A percentile compares a stretch with the other conserved stretches of the same genome.
Conservation (phyloP, 2,113 vertebrate species). For the Neopipo cinnamomea region DNA sequence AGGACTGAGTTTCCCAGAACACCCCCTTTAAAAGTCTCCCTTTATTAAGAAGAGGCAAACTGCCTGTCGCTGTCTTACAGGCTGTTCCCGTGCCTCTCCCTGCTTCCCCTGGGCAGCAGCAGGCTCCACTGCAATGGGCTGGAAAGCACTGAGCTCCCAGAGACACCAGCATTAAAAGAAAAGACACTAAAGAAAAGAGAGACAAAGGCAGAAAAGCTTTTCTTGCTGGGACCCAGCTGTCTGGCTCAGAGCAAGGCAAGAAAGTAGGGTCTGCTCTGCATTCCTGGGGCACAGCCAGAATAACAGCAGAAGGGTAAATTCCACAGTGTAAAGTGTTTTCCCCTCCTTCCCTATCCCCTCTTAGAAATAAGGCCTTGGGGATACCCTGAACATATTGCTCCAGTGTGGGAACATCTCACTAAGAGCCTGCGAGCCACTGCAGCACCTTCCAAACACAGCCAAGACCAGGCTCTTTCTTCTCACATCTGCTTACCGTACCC, state of each 20-base stretch:
- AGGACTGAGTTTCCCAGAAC: not conserved
- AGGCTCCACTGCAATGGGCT: not conserved
- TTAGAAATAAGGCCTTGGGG: rapidly evolving
- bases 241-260: slow-evolving; percentile 5
- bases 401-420: not conserved
- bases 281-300: not conserved
- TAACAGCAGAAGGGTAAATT: not conserved
- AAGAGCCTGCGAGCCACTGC: not conserved
- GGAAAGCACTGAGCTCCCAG: not conserved
- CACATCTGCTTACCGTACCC: slow-evolving; percentile 20
- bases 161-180: not conserved
- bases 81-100: not conserved
- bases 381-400: not conserved
- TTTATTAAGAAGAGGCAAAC: not conserved
- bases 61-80: not conserved
- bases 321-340: not conserved
- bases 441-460: not conserved
- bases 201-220: slow-evolving; percentile 34
- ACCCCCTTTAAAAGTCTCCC: not conserved
- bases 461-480: not conserved
- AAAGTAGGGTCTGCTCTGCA: not conserved
- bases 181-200: slow-evolving; percentile 27
- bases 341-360: not conserved
- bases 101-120: not conserved
- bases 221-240: not conserved